Evolutionary conservation across 1,140 invertebrate species (phyloP).

Genomic region (Geopemphigus sp.): DNA sequence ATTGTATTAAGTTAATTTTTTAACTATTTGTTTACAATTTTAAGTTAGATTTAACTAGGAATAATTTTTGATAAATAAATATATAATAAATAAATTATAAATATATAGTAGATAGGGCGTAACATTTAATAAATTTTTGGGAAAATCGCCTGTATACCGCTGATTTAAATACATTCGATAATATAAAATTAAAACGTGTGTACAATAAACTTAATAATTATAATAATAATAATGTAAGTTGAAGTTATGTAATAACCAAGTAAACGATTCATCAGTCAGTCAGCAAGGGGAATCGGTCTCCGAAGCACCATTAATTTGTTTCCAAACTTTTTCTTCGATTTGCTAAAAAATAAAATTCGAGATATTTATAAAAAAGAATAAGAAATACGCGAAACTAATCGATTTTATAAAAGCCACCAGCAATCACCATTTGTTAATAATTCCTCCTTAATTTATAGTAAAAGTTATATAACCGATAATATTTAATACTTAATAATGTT

Average conservation of each 20-base stretch:
- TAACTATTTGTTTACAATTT: not conserved
- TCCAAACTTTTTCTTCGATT: conserved; percentile 52
- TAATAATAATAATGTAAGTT: conserved; percentile 10
- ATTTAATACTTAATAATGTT: no score
- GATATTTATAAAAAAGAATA: not conserved
- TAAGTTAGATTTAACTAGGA: not conserved
- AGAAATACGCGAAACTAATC: not conserved
- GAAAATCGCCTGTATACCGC: not conserved
- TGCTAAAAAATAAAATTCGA: conserved; percentile 45
- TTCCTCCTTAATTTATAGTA: no score
- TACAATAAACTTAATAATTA: conserved; percentile 3
- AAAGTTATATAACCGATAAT: no score
- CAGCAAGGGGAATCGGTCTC: conserved; percentile 51
- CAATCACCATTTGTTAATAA: not conserved
- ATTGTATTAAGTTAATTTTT: not conserved
- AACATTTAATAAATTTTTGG: not conserved
- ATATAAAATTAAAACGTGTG: not conserved
- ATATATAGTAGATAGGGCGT: not conserved
- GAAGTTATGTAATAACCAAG: not conserved
- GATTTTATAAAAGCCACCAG: not conserved
- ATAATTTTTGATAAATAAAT: conserved; percentile 5
- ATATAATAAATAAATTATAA: not conserved
- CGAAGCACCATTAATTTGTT: conserved; percentile 51
- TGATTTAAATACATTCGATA: not conserved
- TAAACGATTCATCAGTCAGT: conserved; percentile 32